phyloP scores from a whole-genome alignment of 2,113 vertebrate genomes.

The Mormyrus iriodes region DNA sequence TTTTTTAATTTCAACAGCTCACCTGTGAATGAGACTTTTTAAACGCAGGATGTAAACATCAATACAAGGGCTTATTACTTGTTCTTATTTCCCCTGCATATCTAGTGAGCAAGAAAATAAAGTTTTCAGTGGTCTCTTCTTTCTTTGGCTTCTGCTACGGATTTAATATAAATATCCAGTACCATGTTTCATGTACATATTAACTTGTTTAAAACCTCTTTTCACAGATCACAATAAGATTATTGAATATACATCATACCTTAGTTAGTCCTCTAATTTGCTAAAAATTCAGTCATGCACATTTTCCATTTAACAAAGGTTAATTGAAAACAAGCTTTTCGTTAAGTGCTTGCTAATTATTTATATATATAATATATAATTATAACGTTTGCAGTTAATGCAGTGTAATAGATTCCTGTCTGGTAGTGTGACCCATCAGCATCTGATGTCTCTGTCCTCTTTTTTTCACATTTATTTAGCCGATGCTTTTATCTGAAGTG shows the following conservation, averaged over 20 bases:
- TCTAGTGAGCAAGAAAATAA: constrained; percentile 12
- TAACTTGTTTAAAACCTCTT: neutral
- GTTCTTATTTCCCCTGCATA: neutral
- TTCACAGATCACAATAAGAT: neutral
- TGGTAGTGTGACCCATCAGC: neutral
- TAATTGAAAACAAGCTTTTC: neutral
- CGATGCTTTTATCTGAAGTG: neutral
- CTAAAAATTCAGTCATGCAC: neutral
- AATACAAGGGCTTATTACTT: constrained; percentile 20
- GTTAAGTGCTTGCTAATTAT: neutral
- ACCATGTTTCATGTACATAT: neutral
- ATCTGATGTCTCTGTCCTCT: neutral
- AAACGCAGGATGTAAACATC: neutral
- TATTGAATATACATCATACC: neutral
- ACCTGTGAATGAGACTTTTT: neutral
- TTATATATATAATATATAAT: no score
- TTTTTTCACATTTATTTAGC: neutral
- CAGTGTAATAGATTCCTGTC: neutral
- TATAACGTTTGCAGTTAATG: neutral
- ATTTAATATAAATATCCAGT: neutral
- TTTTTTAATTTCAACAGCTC: neutral
- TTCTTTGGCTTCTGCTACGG: neutral
- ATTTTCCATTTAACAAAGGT: neutral
- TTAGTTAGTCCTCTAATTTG: neutral
- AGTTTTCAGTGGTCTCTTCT: neutral